phyloP scores from a whole-genome alignment of 2,888 invertebrate species.

The Eupithecia subumbrata region DNA sequence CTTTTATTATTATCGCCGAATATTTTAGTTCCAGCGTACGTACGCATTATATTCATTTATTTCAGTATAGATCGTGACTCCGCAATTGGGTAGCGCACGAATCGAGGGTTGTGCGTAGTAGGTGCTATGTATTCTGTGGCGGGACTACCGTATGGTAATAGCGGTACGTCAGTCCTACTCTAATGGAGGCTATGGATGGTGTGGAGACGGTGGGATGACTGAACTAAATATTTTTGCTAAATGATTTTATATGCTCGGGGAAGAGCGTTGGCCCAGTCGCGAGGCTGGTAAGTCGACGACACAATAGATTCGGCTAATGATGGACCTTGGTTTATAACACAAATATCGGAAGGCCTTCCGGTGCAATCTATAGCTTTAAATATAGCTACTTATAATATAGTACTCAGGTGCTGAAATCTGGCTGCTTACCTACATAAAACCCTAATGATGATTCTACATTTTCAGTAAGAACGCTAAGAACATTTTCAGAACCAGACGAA shows the following conservation, averaged over 20 bases:
- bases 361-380: no score
- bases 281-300: neutral
- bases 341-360: neutral
- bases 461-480: neutral
- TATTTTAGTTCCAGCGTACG: neutral
- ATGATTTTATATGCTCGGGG: neutral
- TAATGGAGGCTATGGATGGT: slow-evolving; percentile 31
- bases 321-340: neutral
- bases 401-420: neutral
- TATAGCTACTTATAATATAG: no score
- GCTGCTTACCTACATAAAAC: neutral
- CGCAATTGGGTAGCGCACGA: slow-evolving; percentile 22
- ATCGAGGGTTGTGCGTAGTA: neutral
- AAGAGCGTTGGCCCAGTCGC: neutral
- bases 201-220: slow-evolving; percentile 21
- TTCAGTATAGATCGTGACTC: slow-evolving; percentile 24
- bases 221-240: neutral
- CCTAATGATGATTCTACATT: neutral
- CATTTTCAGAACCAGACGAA: neutral
- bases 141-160: slow-evolving; percentile 35
- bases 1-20: neutral
- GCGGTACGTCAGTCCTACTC: slow-evolving; percentile 35
- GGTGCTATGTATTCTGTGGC: neutral
- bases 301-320: neutral
- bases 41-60: neutral